Percentiles rank a stretch among this genome's conserved stretches.
Evolutionary conservation across 2,797 vertebrate genomes (phyloP).

Genomic region (Oreonectes daqikongensis): DNA sequence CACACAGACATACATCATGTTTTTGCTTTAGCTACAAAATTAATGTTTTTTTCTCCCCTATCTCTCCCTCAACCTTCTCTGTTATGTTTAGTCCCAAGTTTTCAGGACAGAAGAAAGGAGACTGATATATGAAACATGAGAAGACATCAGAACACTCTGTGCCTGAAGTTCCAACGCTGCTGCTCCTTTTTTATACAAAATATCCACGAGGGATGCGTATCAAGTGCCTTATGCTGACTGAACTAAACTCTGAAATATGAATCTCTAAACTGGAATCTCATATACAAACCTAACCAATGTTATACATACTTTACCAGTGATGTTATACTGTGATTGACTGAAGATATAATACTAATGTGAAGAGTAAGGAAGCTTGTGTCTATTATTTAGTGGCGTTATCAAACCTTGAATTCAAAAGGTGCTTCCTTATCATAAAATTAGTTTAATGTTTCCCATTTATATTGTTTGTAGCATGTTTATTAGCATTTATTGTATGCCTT

Average conservation of each 20-base stretch:
- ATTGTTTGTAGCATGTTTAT: background rate
- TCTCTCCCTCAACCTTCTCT: constrained; percentile 13
- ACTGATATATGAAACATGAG: constrained; percentile 32
- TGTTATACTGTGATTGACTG: background rate
- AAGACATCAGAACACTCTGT: background rate
- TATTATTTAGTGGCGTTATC: background rate
- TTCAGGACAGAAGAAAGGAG: constrained; percentile 51
- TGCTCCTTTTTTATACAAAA: constrained; percentile 19
- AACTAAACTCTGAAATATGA: constrained; percentile 14
- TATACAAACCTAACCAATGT: constrained; percentile 17
- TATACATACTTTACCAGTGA: background rate
- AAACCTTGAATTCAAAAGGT: background rate
- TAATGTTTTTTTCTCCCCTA: background rate
- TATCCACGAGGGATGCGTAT: constrained; percentile 8
- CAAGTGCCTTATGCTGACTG: constrained; percentile 29
- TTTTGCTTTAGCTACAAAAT: background rate
- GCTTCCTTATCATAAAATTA: background rate
- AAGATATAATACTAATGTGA: background rate
- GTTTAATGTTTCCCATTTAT: too few relatives aligned
- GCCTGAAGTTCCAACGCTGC: background rate
- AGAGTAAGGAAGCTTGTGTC: background rate
- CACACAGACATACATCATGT: background rate
- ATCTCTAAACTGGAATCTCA: background rate
- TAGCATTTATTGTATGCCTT: background rate
- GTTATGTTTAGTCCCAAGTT: constrained; percentile 30